Base-by-base conservation (phyloP, 2,797 vertebrate species). In the Discoglossus pictus region DNA sequence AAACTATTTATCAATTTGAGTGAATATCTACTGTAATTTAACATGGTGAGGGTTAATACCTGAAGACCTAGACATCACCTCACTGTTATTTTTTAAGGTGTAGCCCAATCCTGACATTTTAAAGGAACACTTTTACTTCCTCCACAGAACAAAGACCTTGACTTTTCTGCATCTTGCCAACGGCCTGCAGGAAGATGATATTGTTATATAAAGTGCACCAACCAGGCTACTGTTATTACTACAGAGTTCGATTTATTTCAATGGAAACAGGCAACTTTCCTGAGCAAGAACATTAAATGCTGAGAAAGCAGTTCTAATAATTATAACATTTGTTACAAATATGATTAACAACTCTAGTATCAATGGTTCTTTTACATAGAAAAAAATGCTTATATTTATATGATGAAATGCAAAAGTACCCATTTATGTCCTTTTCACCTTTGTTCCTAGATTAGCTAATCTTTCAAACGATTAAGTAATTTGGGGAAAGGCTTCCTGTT, bases 41-140 rank as follows among this genome's bases (percentile, higher is more conserved):
- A n/a, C n/a, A n/a, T 6, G 12, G 13, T 9, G 16, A 25, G 21
- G 55, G 65, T 50, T 38, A 31, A 23, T n/a, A 21, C 8, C 1
- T n/a, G n/a, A 53, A 25, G 27, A 6, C 42, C 42, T 61, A 61
- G 48, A 68, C 38, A 68, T 61, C 56, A 53, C 58, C 18, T 68
- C 56, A 68, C 21, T 52, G 36, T 68, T 52, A 61, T 61, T 54
- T 56, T 53, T 25, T 44, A 61, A 34, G 48, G 17, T 36, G n/a
- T 52, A 42, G 47, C 48, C 56, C 53, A 46, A 61, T 46, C 60
- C 21, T 61, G 9, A 42, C 16, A 56, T 48, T 51, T 60, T 35
- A 61, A 52, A 46, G 27, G 21, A 68, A 38, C 21, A 61, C 38
- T 27, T 50, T 53, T 54, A 20, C 40, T 61, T 68, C 48, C 66